Evolutionary conservation across 2,888 invertebrate species (phyloP).

Genomic region (Macaria liturata): DNA sequence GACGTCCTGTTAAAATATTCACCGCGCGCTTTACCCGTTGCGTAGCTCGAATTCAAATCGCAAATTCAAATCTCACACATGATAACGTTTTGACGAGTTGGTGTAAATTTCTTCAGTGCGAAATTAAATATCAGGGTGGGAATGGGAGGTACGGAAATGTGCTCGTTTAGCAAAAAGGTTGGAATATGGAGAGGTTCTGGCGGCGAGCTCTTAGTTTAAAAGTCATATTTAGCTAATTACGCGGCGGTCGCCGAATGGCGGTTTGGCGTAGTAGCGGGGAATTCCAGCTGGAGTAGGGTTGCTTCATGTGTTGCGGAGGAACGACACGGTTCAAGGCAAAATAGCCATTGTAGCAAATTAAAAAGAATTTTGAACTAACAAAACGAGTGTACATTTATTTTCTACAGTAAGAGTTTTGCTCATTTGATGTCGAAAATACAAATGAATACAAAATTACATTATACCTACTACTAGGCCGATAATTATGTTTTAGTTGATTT

Average conservation of each 20-base stretch:
- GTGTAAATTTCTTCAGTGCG: conserved; percentile 55
- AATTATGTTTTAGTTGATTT: too few species aligned
- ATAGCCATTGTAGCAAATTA: neutral
- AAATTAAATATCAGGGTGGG: conserved; percentile 52
- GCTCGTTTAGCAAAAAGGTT: conserved; percentile 60
- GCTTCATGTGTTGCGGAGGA: conserved; percentile 1
- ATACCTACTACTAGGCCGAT: too few species aligned
- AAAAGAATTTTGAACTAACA: too few species aligned
- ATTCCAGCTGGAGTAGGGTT: conserved; percentile 41
- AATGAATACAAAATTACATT: too few species aligned
- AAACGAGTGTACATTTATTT: too few species aligned
- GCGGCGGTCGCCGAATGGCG: conserved; percentile 53
- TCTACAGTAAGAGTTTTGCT: too few species aligned
- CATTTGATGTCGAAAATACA: too few species aligned
- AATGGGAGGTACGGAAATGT: conserved; percentile 54
- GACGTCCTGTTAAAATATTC: conserved; percentile 42
- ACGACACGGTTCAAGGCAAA: neutral
- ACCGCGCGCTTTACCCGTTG: conserved; percentile 33
- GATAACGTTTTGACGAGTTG: conserved; percentile 55
- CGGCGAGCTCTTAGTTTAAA: conserved; percentile 67
- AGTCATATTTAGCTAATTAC: conserved; percentile 78
- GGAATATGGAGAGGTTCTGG: conserved; percentile 57
- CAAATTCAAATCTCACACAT: conserved; percentile 50
- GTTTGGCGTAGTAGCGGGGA: conserved; percentile 49
- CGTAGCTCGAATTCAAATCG: conserved; percentile 43